Percentiles rank a stretch among this genome's conserved stretches.
Evolutionary conservation across 2,888 invertebrate genomes (phyloP).

Genomic region (Neria commutata): DNA sequence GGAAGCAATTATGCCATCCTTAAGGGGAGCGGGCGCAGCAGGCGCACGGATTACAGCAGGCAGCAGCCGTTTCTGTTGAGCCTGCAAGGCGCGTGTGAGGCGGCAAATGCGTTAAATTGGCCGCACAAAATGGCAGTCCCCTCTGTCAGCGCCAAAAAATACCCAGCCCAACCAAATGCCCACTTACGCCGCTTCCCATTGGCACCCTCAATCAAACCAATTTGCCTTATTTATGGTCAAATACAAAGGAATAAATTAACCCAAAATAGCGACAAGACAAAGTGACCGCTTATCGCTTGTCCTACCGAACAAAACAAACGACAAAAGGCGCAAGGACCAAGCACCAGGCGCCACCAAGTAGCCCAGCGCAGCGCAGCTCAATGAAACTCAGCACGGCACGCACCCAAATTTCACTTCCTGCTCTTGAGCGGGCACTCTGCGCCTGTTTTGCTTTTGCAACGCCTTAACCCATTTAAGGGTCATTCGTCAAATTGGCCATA

Average conservation of each 20-base stretch:
- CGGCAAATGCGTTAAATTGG: background rate
- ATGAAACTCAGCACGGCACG: background rate
- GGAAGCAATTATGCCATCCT: too few species aligned
- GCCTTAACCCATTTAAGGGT: slow-evolving; percentile 48
- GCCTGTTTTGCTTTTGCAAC: too few species aligned
- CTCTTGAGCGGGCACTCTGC: background rate
- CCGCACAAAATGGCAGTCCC: too few species aligned
- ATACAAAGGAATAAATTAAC: slow-evolving; percentile 47
- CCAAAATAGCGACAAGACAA: slow-evolving; percentile 33
- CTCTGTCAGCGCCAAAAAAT: too few species aligned
- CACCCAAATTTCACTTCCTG: too few species aligned
- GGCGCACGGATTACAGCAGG: too few species aligned
- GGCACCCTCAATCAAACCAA: background rate
- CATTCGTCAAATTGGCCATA: slow-evolving; percentile 50
- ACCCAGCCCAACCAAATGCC: too few species aligned
- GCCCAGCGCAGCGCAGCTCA: background rate
- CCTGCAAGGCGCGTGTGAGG: background rate
- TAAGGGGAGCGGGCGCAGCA: too few species aligned
- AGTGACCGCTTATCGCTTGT: slow-evolving; percentile 32
- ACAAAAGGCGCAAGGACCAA: too few species aligned
- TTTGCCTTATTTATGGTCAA: slow-evolving; percentile 46
- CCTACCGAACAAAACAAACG: background rate
- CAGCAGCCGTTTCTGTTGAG: too few species aligned
- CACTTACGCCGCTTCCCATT: too few species aligned
- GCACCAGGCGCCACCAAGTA: too few species aligned